Evolutionary conservation across 2,113 vertebrate species (phyloP), one percentile per base, ranked within the genome.

Genomic region (Monopterus albus): DNA sequence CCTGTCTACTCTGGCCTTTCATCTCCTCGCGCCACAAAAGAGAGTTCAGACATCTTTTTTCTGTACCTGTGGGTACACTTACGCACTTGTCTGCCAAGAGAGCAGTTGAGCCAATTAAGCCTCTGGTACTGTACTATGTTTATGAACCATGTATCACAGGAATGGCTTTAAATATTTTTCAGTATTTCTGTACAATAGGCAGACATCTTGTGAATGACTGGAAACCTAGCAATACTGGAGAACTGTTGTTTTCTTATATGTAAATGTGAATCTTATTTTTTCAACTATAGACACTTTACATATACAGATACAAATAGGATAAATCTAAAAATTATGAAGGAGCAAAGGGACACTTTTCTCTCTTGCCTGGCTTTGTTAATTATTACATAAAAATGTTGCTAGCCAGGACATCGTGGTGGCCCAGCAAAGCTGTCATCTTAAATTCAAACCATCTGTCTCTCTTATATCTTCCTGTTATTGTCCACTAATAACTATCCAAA

Each of bases 11-110:
- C 60, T 86, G 75, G 83, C 83, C 88, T 93, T 91, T 93, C 92
- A 92, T 94, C 89, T 92, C 60, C 63, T 72, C 58, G 45, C 83
- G 78, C 79, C 85, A 91, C 91, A 92, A 91, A 88, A 86, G 86
- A 77, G 76, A 89, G 83, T 87, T 87, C 84, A 87, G 85, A 79
- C 83, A 83, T 83, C 86, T 90, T 92, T 92, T 91, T 89, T 92
- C 88, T 82, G 43, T 65, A 90, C 91, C 89, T 81, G 69, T 60
- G 91, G 90, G 79, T 84, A 81, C 87, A 83, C 57, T 85, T 87
- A 67, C n/a, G n/a, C n/a, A n/a, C 84, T 56, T 57, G 66, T 84
- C 83, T 88, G 87, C 87, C 81, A 67, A 59, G 70, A 83, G 72
- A 85, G 35, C 25, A 86, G 83, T 75, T 81, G 79, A 82, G 82